phyloP scores from a whole-genome alignment of 1,140 invertebrate genomes.

The Zaprionus camerounensis region DNA sequence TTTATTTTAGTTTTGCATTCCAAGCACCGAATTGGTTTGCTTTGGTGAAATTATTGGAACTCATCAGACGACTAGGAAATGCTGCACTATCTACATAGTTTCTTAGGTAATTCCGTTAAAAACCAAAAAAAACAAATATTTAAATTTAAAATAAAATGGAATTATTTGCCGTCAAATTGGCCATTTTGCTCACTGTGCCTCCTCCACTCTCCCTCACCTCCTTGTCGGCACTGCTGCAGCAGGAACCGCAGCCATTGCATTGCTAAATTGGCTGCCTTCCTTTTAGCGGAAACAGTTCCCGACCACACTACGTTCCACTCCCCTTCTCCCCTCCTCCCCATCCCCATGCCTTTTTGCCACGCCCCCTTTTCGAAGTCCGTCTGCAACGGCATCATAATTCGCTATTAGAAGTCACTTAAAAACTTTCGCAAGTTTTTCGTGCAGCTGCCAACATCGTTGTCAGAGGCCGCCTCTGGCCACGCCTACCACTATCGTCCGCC shows the following conservation, averaged over 20 bases:
- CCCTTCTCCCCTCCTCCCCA: constrained; percentile 5
- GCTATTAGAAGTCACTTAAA: constrained; percentile 82
- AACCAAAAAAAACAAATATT: too few relatives aligned
- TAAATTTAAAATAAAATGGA: too few relatives aligned
- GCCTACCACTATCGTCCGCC: constrained; percentile 17
- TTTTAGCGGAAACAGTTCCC: constrained; percentile 30
- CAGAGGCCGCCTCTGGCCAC: constrained; percentile 55
- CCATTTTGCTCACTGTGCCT: too few relatives aligned
- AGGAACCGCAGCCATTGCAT: constrained; percentile 57
- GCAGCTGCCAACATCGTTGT: constrained; percentile 80
- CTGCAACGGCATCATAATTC: constrained; percentile 69
- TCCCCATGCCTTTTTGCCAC: not conserved
- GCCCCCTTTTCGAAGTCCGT: constrained; percentile 13
- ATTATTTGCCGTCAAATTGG: too few relatives aligned
- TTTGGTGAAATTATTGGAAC: too few relatives aligned
- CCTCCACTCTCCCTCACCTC: not conserved
- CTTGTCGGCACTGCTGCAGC: not conserved
- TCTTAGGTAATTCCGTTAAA: too few relatives aligned
- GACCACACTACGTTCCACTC: not conserved
- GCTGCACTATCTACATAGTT: too few relatives aligned
- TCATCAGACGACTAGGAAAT: too few relatives aligned
- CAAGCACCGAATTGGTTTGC: too few relatives aligned
- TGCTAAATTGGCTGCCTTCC: constrained; percentile 59
- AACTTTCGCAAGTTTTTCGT: constrained; percentile 75
- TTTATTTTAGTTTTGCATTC: too few relatives aligned